A percentile compares a stretch with the other conserved stretches of the same genome.
phyloP scores from a whole-genome alignment of 2,888 invertebrate genomes.

The Cephalotes varians region DNA sequence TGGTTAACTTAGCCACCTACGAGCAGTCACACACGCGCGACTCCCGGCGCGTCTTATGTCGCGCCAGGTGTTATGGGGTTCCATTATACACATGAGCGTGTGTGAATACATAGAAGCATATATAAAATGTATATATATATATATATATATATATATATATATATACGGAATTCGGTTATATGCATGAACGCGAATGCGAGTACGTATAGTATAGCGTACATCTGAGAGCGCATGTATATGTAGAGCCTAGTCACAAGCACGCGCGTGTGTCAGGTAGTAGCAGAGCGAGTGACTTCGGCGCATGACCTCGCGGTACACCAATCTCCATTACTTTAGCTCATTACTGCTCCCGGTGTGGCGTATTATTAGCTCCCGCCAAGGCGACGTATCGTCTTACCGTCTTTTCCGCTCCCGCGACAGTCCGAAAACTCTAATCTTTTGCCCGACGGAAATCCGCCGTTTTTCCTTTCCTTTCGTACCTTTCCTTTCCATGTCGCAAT shows the following conservation, averaged over 20 bases:
- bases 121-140: background rate
- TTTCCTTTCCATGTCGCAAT: background rate
- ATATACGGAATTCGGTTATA: background rate
- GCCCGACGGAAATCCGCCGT: slow-evolving; percentile 15
- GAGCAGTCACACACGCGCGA: slow-evolving; percentile 51
- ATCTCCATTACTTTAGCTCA: slow-evolving; percentile 83
- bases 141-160: background rate
- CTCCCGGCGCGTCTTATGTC: slow-evolving; percentile 59
- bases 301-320: slow-evolving; percentile 74
- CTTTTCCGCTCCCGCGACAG: slow-evolving; percentile 21
- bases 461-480: slow-evolving; percentile 4
- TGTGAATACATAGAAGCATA: background rate
- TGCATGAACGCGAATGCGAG: background rate
- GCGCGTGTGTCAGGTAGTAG: slow-evolving; percentile 11
- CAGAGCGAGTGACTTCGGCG: slow-evolving; percentile 47
- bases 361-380: slow-evolving; percentile 41
- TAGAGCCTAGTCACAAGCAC: background rate
- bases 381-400: slow-evolving; percentile 58
- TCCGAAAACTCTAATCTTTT: slow-evolving; percentile 37
- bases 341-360: slow-evolving; percentile 65
- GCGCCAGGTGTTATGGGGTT: slow-evolving; percentile 55
- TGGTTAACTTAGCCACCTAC: slow-evolving; percentile 71
- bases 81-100: slow-evolving; percentile 3
- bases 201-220: background rate
- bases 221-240: background rate